A percentile compares a stretch with the other conserved stretches of the same genome.
These are phyloP conservation scores for Cephalopachus bancanus DNA, from an alignment of 2,797 vertebrate species.

Conservation along the genomic window DNA sequence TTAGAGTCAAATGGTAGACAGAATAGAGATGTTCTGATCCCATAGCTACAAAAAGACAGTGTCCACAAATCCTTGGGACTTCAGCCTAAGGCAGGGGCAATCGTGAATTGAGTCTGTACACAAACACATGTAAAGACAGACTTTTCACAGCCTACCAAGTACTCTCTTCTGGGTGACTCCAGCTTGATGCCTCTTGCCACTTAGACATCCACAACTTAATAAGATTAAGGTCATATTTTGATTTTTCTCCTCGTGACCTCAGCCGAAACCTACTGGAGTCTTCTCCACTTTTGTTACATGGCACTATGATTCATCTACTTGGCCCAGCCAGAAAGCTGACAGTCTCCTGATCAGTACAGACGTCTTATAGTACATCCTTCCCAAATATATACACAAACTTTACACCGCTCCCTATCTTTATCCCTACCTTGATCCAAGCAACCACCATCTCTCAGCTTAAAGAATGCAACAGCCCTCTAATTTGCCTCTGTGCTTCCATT, in stretches of 20 bases:
- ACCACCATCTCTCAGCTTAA: neutral
- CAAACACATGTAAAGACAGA: neutral
- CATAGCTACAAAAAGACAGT: neutral
- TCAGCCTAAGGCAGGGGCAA: neutral
- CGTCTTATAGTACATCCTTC: neutral
- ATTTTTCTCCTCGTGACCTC: neutral
- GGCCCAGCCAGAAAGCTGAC: neutral
- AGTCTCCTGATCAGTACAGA: neutral
- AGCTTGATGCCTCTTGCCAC: neutral
- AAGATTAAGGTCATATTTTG: neutral
- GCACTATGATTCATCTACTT: neutral
- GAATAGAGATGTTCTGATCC: neutral
- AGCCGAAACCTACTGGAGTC: neutral
- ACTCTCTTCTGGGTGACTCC: neutral
- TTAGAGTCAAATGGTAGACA: neutral
- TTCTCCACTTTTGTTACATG: neutral
- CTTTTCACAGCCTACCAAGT: neutral
- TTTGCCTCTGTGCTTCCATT: neutral
- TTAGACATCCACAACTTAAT: neutral
- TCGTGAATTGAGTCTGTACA: neutral
- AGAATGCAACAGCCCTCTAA: neutral
- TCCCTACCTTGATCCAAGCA: neutral
- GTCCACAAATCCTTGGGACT: neutral
- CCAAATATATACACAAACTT: neutral
- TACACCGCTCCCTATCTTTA: neutral